Base-by-base conservation (phyloP, 1,140 invertebrate species). In the Euborellia annulipes region DNA sequence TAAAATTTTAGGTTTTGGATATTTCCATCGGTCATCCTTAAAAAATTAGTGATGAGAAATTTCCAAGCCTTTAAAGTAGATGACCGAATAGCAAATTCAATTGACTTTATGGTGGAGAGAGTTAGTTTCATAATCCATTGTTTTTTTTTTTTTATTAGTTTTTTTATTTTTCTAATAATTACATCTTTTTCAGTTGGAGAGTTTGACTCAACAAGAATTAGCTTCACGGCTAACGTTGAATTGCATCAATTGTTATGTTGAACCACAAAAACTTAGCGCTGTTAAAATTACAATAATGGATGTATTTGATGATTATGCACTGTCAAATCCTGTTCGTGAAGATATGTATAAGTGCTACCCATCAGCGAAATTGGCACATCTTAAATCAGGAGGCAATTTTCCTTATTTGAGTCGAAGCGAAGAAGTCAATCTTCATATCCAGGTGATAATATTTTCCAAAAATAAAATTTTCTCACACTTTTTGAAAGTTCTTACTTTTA, bases 31-130 rank as follows among this genome's bases (percentile, higher is more conserved):
- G 55, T 90, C 36, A 72, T 91, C 14, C 62, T 92, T 34, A 91
- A 89, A 60, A 85, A 85, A 64, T 86, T 92, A 82, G 70, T 93
- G 0, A 85, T 92, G 79, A 81, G 82, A 13, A 90, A 85, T 64
- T 88, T 89, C 58, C 71, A 74, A 48, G 69, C 70, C 22, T 65
- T 74, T 11, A 76, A 76, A 61, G 71, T 79, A 36, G 86, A 90
- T 59, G 64, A 69, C 22, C 71, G 77, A 52, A 89, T 92, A 52
- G 76, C 82, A 37, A 80, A 87, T 56, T 79, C 87, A 21, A 78
- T 89, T 49, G 86, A 92, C 63, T 93, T 93, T 61, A 88, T 92
- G 82, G 83, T 85, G 1, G 84, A 90, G 69, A 77, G 78, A 62
- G 87, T 90, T 72, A 70, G 64, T 55, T 1, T 17, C 18, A 9